A percentile compares a stretch with the other conserved stretches of the same genome.
These are phyloP conservation scores for Folsomia candida DNA, from an alignment of 2,888 invertebrate species.

Conservation along the genomic window DNA sequence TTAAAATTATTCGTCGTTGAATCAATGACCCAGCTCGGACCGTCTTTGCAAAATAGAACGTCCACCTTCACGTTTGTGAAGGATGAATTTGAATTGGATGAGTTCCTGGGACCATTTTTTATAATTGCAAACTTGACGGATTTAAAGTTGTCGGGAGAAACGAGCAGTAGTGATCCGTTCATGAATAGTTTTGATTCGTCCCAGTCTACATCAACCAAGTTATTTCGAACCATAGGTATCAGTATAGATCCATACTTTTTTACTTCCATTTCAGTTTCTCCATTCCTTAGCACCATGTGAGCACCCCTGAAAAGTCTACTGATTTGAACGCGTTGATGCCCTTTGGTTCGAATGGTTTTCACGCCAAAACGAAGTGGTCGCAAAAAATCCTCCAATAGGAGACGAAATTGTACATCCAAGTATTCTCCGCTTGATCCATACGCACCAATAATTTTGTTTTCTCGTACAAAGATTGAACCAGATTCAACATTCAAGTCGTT, in stretches of 20 bases:
- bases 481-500: slow-evolving; percentile 13
- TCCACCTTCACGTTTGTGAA: neutral
- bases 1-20: slow-evolving; percentile 26
- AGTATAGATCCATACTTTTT: neutral
- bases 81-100: neutral
- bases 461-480: slow-evolving; percentile 55
- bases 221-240: slow-evolving; percentile 11
- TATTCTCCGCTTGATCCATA: slow-evolving; percentile 69
- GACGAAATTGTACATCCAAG: slow-evolving; percentile 71
- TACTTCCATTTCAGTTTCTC: neutral
- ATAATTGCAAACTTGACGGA: neutral
- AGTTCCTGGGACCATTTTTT: neutral
- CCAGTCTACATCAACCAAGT: slow-evolving; percentile 4
- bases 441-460: slow-evolving; percentile 63
- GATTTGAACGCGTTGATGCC: neutral
- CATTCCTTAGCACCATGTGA: neutral
- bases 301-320: neutral
- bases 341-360: neutral
- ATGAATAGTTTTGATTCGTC: slow-evolving; percentile 32
- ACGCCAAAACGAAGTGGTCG: slow-evolving; percentile 66
- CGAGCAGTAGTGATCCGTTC: slow-evolving; percentile 41
- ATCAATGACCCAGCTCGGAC: slow-evolving; percentile 1
- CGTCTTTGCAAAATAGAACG: neutral
- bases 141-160: slow-evolving; percentile 38
- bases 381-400: slow-evolving; percentile 75